Conservation (phyloP, 1,140 invertebrate species). For the Melipona quadrifasciata region DNA sequence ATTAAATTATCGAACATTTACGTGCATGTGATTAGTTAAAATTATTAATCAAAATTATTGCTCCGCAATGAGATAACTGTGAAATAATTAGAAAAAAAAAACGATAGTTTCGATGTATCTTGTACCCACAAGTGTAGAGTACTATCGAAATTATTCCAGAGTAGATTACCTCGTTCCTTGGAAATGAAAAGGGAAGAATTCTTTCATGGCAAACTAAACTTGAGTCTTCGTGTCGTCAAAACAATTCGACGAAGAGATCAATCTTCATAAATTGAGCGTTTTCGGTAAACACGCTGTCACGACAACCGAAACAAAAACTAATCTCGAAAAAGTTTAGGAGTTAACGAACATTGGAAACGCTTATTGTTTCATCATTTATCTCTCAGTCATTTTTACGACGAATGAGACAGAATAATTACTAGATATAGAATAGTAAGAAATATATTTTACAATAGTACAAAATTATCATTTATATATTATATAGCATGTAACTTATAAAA, state of each 20-base stretch:
- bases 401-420: background rate
- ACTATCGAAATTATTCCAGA: constrained; percentile 31
- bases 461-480: background rate
- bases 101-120: background rate
- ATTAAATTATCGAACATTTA: background rate
- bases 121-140: background rate
- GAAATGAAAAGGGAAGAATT: constrained; percentile 56
- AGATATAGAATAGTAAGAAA: background rate
- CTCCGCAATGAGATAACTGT: background rate
- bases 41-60: constrained; percentile 1
- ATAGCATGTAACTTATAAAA: background rate
- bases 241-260: background rate
- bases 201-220: constrained; percentile 72
- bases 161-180: constrained; percentile 68
- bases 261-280: background rate
- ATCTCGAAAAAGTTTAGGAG: constrained; percentile 3
- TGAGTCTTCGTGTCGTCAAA: constrained; percentile 24
- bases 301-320: constrained; percentile 34
- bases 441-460: constrained; percentile 1
- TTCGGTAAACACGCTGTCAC: constrained; percentile 24
- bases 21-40: background rate
- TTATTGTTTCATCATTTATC: background rate
- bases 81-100: constrained; percentile 10
- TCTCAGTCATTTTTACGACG: background rate
- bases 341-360: background rate